A percentile compares a stretch with the other conserved stretches of the same genome.
Evolutionary conservation across 2,113 vertebrate species (phyloP).

Genomic region (Acinonyx jubatus): DNA sequence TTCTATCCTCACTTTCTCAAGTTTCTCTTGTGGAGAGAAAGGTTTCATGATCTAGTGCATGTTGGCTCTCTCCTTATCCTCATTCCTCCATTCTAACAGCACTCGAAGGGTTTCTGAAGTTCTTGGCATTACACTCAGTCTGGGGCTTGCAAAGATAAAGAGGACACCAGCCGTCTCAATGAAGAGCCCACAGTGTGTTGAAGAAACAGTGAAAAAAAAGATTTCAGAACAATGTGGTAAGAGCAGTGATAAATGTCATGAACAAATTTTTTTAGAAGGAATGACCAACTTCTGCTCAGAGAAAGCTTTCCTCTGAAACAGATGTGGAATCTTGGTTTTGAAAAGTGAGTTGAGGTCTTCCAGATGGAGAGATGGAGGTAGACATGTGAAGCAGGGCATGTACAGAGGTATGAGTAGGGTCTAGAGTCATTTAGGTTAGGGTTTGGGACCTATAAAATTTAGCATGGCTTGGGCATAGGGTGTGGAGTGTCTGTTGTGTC

Average conservation of each 20-base stretch:
- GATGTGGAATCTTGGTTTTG: not conserved
- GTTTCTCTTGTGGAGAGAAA: not conserved
- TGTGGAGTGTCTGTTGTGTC: not conserved
- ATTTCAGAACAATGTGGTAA: not conserved
- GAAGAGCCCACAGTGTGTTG: not conserved
- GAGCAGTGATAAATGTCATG: not conserved
- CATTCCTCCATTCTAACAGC: not conserved
- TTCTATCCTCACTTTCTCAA: not conserved
- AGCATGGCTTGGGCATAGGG: rapidly evolving
- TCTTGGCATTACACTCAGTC: not conserved
- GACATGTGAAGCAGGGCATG: rapidly evolving
- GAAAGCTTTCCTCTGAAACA: not conserved
- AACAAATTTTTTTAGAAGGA: not conserved
- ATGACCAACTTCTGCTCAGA: not conserved
- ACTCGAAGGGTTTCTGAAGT: not conserved
- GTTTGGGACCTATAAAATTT: not conserved
- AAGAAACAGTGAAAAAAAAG: not conserved
- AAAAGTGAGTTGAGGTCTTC: not conserved
- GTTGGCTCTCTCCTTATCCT: not conserved
- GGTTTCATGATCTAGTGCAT: not conserved
- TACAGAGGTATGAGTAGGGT: not conserved
- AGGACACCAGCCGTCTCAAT: not conserved
- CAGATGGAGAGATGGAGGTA: not conserved
- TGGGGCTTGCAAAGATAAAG: not conserved
- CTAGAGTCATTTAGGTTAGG: not conserved